A percentile compares a stretch with the other conserved stretches of the same genome.
Evolutionary conservation across 2,113 vertebrate genomes (phyloP).

Genomic region (Xenopus borealis): DNA sequence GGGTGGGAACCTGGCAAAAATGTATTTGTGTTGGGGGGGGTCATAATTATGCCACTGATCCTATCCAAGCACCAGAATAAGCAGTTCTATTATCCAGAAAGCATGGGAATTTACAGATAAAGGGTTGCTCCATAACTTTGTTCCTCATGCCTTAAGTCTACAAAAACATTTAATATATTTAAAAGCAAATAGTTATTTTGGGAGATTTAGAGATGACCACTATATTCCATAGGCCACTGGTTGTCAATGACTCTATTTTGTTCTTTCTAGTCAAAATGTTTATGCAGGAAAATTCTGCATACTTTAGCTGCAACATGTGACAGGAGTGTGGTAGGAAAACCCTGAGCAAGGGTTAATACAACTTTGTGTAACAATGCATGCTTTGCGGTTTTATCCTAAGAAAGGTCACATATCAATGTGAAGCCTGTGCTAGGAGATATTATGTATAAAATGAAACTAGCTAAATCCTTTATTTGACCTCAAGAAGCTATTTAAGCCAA

Average conservation of each 20-base stretch:
- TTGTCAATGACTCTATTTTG: neutral
- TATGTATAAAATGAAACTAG: conserved; percentile 38
- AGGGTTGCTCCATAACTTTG: too few species aligned
- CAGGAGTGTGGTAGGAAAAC: neutral
- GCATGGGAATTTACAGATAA: too few species aligned
- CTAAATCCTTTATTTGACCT: conserved; percentile 57
- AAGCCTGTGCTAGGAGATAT: neutral
- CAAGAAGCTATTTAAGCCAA: conserved; percentile 49
- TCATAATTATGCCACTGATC: too few species aligned
- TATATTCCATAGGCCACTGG: too few species aligned
- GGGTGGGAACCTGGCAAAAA: too few species aligned
- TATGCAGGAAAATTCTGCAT: neutral
- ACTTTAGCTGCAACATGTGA: neutral
- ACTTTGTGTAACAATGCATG: neutral
- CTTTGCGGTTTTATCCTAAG: neutral
- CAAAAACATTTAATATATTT: too few species aligned
- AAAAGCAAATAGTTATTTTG: too few species aligned
- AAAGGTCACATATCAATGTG: neutral
- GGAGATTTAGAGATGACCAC: too few species aligned
- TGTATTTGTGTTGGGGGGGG: too few species aligned
- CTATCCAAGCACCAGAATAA: too few species aligned
- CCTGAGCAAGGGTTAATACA: neutral
- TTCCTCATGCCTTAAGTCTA: too few species aligned
- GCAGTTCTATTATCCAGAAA: too few species aligned
- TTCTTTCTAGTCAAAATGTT: neutral